Evolutionary conservation across 1,140 invertebrate genomes (phyloP), one percentile per base, ranked within the genome.

Genomic region (Danaus melanippus): DNA sequence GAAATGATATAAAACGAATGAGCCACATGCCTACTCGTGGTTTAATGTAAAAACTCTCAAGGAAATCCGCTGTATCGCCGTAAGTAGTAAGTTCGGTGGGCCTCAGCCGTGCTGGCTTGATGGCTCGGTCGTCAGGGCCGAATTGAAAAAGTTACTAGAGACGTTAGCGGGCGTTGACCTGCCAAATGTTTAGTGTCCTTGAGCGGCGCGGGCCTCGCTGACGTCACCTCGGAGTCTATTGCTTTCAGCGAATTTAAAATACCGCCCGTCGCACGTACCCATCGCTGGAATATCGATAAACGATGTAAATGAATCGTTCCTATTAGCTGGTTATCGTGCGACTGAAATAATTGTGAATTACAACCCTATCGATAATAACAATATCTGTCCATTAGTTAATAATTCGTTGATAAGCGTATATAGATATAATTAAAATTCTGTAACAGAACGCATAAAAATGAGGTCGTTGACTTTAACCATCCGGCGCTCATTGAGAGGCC

Each of bases 111-210:
- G 57, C 60, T 64, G 61, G 21, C 63, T 74, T 64, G 66, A 65
- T 70, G 69, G 70, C 64, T 67, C 65, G 68, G 67, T 74, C 68
- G 66, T 72, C 68, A 79, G 74, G 77, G 79, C 66, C 74, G 63
- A 69, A 71, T 74, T 68, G 62, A 67, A 79, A 78, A 73, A 70
- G 63, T 58, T 72, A 69, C 71, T 82, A 83, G 78, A 79, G 78
- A 79, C 72, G 76, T 65, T 62, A 47, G 71, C 80, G 82, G 62
- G 61, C 79, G 62, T 82, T 85, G 82, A 85, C 82, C 82, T 76
- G 74, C 66, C 72, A 73, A 77, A 79, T 84, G 79, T 82, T 85
- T 84, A 84, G 77, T 85, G 82, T 85, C 82, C 80, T 85, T 85
- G 82, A 65, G 63, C 69, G 78, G 62, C 68, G 71, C 65, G 59